Conservation (phyloP, 2,113 vertebrate genomes). For the Toxotes jaculatrix region DNA sequence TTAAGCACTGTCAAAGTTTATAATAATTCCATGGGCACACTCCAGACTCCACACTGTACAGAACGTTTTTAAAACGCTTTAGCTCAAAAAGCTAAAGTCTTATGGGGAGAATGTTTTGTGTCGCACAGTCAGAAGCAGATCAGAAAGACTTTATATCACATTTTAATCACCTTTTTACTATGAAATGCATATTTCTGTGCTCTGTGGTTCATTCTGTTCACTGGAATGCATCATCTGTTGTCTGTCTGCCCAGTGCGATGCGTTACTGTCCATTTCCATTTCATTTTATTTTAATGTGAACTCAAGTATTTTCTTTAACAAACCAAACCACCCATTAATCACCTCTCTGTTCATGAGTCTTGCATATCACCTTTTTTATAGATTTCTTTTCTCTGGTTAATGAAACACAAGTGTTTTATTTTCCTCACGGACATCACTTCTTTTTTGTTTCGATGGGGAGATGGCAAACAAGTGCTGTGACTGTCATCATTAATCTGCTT, state of each 20-base stretch:
- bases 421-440: slow-evolving; percentile 21
- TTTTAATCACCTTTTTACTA: slow-evolving; percentile 7
- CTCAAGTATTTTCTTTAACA: neutral
- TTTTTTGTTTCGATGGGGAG: slow-evolving; percentile 64
- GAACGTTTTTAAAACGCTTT: too few relatives aligned
- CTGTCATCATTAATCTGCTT: slow-evolving; percentile 79
- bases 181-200: neutral
- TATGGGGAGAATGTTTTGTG: neutral
- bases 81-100: too few relatives aligned
- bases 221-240: slow-evolving; percentile 57
- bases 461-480: slow-evolving; percentile 69
- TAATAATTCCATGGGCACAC: neutral
- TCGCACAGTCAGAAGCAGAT: neutral
- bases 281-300: slow-evolving; percentile 44
- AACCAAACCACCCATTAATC: neutral
- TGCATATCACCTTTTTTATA: slow-evolving; percentile 41
- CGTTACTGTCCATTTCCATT: slow-evolving; percentile 45
- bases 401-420: neutral
- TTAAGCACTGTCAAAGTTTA: neutral
- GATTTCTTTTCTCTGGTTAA: slow-evolving; percentile 18
- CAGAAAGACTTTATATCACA: neutral
- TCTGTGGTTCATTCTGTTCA: slow-evolving; percentile 43
- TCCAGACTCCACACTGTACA: neutral
- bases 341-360: slow-evolving; percentile 31
- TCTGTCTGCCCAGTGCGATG: slow-evolving; percentile 44